Base-by-base conservation (phyloP, 2,888 invertebrate species). In the Spodoptera exigua region DNA sequence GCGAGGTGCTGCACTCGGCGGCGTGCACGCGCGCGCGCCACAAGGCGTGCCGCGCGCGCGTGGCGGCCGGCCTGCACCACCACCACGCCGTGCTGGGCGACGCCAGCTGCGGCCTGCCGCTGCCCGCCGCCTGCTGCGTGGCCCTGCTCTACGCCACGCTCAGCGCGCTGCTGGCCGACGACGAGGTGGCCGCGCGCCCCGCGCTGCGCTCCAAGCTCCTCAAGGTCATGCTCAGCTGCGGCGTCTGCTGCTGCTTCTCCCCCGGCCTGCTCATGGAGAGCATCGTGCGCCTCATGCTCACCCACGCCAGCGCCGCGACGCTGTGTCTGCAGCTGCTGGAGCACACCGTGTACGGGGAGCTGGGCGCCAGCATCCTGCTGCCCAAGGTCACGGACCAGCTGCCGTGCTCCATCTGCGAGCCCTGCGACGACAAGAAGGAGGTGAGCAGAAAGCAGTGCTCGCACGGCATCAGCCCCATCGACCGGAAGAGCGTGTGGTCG, bases 211-310 rank as follows among this genome's bases (percentile, higher is more conserved):
- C 89, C 14, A 91, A 94, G 59, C 78, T 95, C n/a, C 81, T 96
- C 0, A 93, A 95, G 65, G 95, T 95, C 1, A 95, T 95, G 91
- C 89, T 95, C 9, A 87, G 88, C 44, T 94, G 95, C 53, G 96
- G 96, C 0, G 95, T 95, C 0, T 96, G 96, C 78, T 96, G 96
- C 79, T 96, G 96, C 78, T 95, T 96, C 76, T 94, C 96, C 0
- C 93, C 95, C 0, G 93, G 91, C 11, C 81, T 88, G 3, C 82
- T 95, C 0, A 87, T 95, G 82, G 89, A 93, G 53, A 92, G 90
- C 70, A 83, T 95, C 11, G 93, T 95, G 0, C 84, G 94, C 14
- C 84, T 95, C 36, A 87, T 95, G 80, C 74, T 92, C 55, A 88
- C 91, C 2, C 91, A 91, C 62, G 83, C 79, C 69, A 80, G 84